phyloP scores from a whole-genome alignment of 1,140 invertebrate species.

The Pachypsylla venusta region DNA sequence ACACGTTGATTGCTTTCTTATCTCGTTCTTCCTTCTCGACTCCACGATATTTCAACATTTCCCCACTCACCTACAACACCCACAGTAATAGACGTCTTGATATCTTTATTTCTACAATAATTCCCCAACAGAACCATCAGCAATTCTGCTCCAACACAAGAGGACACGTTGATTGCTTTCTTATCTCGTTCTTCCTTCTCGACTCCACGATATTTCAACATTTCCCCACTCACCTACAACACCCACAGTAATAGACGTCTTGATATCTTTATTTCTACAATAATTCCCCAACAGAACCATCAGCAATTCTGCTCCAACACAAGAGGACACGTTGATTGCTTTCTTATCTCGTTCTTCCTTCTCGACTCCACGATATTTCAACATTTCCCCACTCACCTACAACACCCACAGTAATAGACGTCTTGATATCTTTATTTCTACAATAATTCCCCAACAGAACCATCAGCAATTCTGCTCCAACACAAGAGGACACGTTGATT shows the following conservation, averaged over 20 bases:
- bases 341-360: constrained; percentile 39
- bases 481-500: constrained; percentile 55
- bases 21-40: constrained; percentile 41
- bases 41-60: no score
- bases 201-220: no score
- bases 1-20: constrained; percentile 40
- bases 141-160: constrained; percentile 84
- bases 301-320: constrained; percentile 86
- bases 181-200: constrained; percentile 41
- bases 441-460: constrained; percentile 91
- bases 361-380: no score
- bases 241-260: constrained; percentile 84
- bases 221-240: constrained; percentile 69
- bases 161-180: constrained; percentile 43
- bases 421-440: constrained; percentile 77
- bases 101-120: constrained; percentile 85
- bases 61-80: constrained; percentile 74
- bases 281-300: constrained; percentile 90
- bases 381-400: constrained; percentile 65
- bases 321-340: constrained; percentile 48
- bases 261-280: constrained; percentile 78
- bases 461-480: constrained; percentile 88
- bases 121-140: constrained; percentile 85
- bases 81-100: constrained; percentile 82
- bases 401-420: constrained; percentile 81